phyloP scores from a whole-genome alignment of 2,888 invertebrate genomes.

The Eugnorisma glareosa region DNA sequence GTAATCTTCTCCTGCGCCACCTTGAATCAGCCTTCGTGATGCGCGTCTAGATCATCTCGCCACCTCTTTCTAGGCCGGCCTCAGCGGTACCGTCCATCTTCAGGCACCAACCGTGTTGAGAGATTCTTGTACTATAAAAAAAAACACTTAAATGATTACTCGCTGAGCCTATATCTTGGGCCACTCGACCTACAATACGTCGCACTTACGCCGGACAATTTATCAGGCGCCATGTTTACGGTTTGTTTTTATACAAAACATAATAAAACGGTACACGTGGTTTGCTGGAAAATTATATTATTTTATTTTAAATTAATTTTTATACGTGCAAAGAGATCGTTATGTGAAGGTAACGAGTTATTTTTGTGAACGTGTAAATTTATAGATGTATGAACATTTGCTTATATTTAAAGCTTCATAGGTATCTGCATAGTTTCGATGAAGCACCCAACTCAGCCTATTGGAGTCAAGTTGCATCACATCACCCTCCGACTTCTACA shows the following conservation, averaged over 20 bases:
- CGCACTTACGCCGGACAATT: slow-evolving; percentile 66
- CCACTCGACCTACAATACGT: slow-evolving; percentile 55
- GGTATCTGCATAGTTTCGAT: too few relatives aligned
- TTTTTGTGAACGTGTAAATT: slow-evolving; percentile 7
- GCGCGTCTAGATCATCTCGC: too few relatives aligned
- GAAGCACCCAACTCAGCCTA: not conserved
- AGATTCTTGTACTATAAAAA: not conserved
- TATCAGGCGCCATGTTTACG: slow-evolving; percentile 68
- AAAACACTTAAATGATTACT: not conserved
- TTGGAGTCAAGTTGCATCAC: not conserved
- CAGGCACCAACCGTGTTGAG: too few relatives aligned
- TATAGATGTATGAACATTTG: not conserved
- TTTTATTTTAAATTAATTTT: slow-evolving; percentile 27
- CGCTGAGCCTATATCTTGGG: slow-evolving; percentile 27
- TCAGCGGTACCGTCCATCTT: too few relatives aligned
- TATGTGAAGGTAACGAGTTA: not conserved
- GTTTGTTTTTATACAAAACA: slow-evolving; percentile 67
- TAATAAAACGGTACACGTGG: slow-evolving; percentile 61
- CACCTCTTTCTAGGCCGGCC: too few relatives aligned
- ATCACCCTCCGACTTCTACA: not conserved
- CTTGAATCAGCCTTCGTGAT: too few relatives aligned
- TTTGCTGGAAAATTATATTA: slow-evolving; percentile 26
- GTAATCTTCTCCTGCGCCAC: too few relatives aligned
- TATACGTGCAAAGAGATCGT: not conserved
- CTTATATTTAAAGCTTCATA: not conserved